Percentiles rank a stretch among this genome's conserved stretches.
These are phyloP conservation scores for Lumbricus terrestris DNA, from an alignment of 2,888 invertebrate species.

Conservation along the genomic window DNA sequence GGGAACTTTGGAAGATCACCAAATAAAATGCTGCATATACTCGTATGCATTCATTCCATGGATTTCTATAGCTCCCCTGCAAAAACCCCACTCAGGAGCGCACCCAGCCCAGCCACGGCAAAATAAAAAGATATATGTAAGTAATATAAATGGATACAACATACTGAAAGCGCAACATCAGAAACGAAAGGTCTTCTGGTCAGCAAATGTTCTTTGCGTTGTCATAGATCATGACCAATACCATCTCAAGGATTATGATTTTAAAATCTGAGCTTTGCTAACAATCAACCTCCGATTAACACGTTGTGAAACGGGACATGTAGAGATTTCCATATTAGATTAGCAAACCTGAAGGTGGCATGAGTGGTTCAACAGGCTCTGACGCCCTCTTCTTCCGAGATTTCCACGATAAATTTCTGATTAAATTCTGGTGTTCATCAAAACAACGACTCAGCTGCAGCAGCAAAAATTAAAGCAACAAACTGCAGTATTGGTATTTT, in stretches of 20 bases:
- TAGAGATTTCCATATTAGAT: neutral
- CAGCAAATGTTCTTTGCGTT: neutral
- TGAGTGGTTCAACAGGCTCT: constrained; percentile 46
- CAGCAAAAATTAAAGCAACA: neutral
- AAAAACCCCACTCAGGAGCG: too few species aligned
- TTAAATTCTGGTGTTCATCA: neutral
- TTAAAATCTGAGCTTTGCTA: neutral
- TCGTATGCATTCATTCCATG: too few species aligned
- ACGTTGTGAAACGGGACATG: neutral
- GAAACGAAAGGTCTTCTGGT: too few species aligned
- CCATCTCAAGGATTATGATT: neutral
- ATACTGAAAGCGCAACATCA: too few species aligned
- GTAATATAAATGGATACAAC: too few species aligned
- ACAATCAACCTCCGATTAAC: neutral
- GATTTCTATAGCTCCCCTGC: too few species aligned
- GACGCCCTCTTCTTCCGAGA: constrained; percentile 20
- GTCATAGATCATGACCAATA: neutral
- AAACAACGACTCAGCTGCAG: neutral
- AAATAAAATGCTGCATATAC: neutral
- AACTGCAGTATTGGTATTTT: too few species aligned
- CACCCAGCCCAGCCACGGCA: too few species aligned
- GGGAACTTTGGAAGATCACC: neutral
- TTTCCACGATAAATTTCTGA: neutral
- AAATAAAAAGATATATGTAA: too few species aligned
- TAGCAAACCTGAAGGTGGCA: constrained; percentile 52